These are phyloP conservation scores for Porites lobata DNA, from an alignment of 92 coral and sea anemone genomes.

Conservation along the genomic window DNA sequence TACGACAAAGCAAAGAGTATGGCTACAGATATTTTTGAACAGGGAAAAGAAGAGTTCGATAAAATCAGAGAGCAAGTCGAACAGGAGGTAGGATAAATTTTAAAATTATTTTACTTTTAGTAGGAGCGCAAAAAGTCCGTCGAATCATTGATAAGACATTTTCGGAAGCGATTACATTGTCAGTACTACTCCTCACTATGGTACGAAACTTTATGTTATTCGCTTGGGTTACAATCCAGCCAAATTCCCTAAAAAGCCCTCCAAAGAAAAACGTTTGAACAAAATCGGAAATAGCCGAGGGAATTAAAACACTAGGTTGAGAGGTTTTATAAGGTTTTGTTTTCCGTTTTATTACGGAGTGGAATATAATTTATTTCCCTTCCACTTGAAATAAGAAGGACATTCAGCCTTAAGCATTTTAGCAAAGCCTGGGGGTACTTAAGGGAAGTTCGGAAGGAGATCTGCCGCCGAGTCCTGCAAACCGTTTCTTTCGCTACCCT, in stretches of 20 bases:
- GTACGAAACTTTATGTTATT: background rate
- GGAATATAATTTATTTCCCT: background rate
- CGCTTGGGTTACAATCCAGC: background rate
- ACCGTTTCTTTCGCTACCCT: no score
- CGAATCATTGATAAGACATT: background rate
- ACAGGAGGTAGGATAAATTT: slow-evolving; percentile 73
- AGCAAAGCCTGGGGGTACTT: no score
- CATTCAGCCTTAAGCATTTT: no score
- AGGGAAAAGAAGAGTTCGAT: slow-evolving; percentile 82
- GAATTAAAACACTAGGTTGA: background rate
- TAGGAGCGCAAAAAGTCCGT: no score
- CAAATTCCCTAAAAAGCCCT: no score
- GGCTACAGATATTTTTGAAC: slow-evolving; percentile 78
- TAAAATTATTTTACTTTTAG: background rate
- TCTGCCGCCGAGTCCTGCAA: no score
- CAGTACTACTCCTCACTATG: background rate
- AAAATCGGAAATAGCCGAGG: no score
- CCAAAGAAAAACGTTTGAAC: no score
- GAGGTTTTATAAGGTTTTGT: background rate
- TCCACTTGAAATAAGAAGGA: no score
- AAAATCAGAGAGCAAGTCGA: slow-evolving; percentile 85
- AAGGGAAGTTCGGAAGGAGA: no score
- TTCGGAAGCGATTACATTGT: background rate
- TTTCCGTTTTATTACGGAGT: background rate
- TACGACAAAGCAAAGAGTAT: slow-evolving; percentile 74